phyloP scores from a whole-genome alignment of 2,888 invertebrate species.

The Troides helena region DNA sequence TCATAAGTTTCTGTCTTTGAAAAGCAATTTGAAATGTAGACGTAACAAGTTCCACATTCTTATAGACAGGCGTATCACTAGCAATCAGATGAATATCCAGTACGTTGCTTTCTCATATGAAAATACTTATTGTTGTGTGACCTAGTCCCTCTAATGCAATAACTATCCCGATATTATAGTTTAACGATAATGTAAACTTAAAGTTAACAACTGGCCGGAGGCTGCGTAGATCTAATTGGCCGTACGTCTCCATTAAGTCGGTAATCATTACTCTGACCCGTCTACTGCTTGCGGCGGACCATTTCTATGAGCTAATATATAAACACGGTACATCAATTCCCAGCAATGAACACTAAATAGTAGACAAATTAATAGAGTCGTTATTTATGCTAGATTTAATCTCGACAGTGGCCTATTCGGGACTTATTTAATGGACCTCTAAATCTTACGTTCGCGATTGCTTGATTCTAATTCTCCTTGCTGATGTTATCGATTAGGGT shows the following conservation, averaged over 20 bases:
- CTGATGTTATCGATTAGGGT: slow-evolving; percentile 20
- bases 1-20: too few species aligned
- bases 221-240: slow-evolving; percentile 23
- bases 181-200: slow-evolving; percentile 10
- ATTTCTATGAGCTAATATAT: slow-evolving; percentile 29
- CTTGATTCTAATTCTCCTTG: slow-evolving; percentile 14
- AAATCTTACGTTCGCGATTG: slow-evolving; percentile 19
- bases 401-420: slow-evolving; percentile 32
- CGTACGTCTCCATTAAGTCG: slow-evolving; percentile 26
- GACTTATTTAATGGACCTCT: slow-evolving; percentile 28
- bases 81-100: too few species aligned
- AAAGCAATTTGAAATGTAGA: too few species aligned
- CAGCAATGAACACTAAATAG: slow-evolving; percentile 20
- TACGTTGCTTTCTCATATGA: too few species aligned
- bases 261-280: slow-evolving; percentile 21
- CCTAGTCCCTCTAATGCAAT: neutral
- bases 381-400: slow-evolving; percentile 34
- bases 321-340: slow-evolving; percentile 18
- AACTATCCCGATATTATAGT: neutral
- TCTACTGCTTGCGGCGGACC: slow-evolving; percentile 25
- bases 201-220: slow-evolving; percentile 14
- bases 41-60: too few species aligned
- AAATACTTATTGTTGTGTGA: too few species aligned
- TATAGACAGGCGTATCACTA: too few species aligned
- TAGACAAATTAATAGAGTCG: slow-evolving; percentile 30